Conservation (phyloP, 2,888 invertebrate genomes). For the Parapristionchus giblindavisi region DNA sequence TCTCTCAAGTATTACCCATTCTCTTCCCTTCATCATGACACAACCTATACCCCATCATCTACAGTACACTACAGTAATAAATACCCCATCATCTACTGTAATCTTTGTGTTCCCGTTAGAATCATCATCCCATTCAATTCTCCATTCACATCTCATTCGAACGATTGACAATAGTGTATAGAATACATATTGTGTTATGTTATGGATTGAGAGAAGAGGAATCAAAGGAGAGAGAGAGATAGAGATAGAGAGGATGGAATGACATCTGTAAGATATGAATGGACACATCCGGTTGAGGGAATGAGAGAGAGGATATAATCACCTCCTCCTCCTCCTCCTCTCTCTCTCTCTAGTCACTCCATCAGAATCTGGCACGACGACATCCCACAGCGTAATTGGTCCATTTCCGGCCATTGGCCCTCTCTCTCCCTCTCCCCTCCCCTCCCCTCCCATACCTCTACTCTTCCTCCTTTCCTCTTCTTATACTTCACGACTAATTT, state of each 20-base stretch:
- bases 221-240: neutral
- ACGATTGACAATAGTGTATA: no score
- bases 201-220: no score
- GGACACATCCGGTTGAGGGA: neutral
- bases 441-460: neutral
- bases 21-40: neutral
- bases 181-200: no score
- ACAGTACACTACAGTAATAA: no score
- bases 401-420: conserved; percentile 18
- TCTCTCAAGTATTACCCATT: neutral
- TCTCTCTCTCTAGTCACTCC: neutral
- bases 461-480: neutral
- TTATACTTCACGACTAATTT: neutral
- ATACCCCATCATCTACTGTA: no score
- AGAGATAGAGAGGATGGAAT: neutral
- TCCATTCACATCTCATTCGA: neutral
- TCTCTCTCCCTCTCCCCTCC: neutral
- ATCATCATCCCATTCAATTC: neutral
- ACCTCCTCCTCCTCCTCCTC: neutral
- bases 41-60: conserved; percentile 6
- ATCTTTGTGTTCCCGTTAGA: neutral
- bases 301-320: neutral
- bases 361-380: neutral
- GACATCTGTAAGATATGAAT: conserved; percentile 1
- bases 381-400: conserved; percentile 6